A percentile compares a stretch with the other conserved stretches of the same genome.
phyloP scores from a whole-genome alignment of 2,888 invertebrate genomes.

The Hofmannophila pseudospretella region DNA sequence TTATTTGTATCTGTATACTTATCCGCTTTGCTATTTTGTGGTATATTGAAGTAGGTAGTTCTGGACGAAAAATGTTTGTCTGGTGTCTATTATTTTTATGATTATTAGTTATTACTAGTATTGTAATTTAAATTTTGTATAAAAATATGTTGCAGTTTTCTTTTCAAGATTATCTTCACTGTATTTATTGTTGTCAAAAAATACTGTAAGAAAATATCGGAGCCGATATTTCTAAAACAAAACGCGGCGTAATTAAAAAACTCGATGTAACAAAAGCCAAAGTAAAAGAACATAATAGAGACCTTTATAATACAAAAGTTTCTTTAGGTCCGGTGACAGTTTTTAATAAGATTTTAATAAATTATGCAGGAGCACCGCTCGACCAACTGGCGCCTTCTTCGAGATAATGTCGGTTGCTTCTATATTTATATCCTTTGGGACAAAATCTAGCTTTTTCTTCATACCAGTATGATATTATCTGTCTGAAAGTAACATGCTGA shows the following conservation, averaged over 20 bases:
- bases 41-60: too few relatives aligned
- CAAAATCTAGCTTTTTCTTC: slow-evolving; percentile 6
- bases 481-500: too few relatives aligned
- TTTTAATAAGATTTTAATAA: slow-evolving; percentile 69
- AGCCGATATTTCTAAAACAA: slow-evolving; percentile 18
- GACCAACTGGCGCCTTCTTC: slow-evolving; percentile 32
- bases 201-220: too few relatives aligned
- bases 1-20: too few relatives aligned
- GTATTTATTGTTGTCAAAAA: too few relatives aligned
- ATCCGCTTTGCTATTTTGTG: too few relatives aligned
- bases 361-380: slow-evolving; percentile 50
- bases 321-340: slow-evolving; percentile 57
- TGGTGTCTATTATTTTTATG: too few relatives aligned
- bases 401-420: slow-evolving; percentile 24
- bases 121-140: too few relatives aligned
- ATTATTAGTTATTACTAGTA: too few relatives aligned
- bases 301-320: slow-evolving; percentile 39
- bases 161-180: too few relatives aligned
- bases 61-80: too few relatives aligned
- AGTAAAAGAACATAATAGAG: slow-evolving; percentile 41
- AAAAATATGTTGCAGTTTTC: too few relatives aligned
- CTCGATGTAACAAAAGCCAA: slow-evolving; percentile 38
- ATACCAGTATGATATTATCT: neutral
- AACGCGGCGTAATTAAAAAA: slow-evolving; percentile 39
- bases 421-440: slow-evolving; percentile 7